Percentiles rank a stretch among this genome's conserved stretches.
phyloP scores from a whole-genome alignment of 37 sponge, comb jelly and placozoan species.

The Geodia barretti region DNA sequence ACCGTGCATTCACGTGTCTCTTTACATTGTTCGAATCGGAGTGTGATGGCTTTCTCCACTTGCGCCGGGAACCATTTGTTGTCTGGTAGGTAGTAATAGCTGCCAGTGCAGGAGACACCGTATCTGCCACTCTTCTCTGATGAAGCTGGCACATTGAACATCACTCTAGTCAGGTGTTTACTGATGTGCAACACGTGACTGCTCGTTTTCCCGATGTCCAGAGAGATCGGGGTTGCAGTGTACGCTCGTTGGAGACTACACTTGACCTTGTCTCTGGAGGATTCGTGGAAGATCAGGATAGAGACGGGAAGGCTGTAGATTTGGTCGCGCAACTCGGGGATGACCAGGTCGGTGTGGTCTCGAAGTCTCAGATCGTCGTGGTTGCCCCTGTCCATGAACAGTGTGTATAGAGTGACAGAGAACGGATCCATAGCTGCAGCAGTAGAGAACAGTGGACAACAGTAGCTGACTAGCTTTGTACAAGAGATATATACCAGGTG shows the following conservation, averaged over 20 bases:
- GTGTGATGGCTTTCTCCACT: neutral
- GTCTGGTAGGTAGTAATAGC: neutral
- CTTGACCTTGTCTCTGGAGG: neutral
- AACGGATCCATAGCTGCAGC: neutral
- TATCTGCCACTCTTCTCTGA: neutral
- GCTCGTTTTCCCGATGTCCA: neutral
- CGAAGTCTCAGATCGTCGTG: conserved; percentile 27
- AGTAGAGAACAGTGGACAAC: no score
- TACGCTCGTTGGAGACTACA: neutral
- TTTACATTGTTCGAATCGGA: neutral
- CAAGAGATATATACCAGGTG: no score
- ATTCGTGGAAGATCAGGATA: neutral
- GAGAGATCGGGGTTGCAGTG: neutral
- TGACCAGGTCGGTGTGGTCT: conserved; percentile 12
- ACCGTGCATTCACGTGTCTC: no score
- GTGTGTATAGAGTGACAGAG: conserved; percentile 14
- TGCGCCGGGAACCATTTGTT: neutral
- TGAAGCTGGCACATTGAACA: neutral
- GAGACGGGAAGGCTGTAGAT: neutral
- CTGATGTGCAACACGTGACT: no score
- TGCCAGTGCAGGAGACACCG: neutral
- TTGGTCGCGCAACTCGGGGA: conserved; percentile 10
- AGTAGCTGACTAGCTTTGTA: no score
- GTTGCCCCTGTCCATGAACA: conserved; percentile 28
- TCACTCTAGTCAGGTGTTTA: neutral